Conservation (phyloP, 1,140 invertebrate genomes). For the Probaryconus sp. region DNA sequence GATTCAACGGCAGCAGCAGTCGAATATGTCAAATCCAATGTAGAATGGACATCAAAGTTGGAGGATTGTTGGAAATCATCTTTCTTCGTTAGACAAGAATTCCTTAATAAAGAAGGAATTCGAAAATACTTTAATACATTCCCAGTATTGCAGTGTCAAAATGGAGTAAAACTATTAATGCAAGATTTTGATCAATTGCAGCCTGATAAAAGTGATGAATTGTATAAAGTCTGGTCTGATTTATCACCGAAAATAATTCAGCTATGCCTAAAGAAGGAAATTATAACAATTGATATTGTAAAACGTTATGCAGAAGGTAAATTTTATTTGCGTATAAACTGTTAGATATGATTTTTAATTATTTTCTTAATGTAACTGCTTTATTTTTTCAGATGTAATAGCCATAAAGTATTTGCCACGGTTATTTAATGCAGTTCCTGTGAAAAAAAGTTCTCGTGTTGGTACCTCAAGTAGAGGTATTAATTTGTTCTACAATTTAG, state of each 20-base stretch:
- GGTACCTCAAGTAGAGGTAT: too few species aligned
- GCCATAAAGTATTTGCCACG: constrained; percentile 11
- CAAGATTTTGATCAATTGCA: constrained; percentile 3
- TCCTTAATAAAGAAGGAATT: neutral
- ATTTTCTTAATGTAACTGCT: too few species aligned
- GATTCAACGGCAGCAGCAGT: too few species aligned
- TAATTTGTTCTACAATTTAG: too few species aligned
- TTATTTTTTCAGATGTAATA: constrained; percentile 2
- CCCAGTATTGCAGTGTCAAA: neutral
- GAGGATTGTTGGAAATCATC: neutral
- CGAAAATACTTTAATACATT: neutral
- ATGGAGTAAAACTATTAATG: neutral
- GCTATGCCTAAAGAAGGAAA: neutral
- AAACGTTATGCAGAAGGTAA: neutral
- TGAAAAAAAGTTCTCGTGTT: too few species aligned
- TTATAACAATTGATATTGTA: neutral
- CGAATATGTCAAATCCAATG: constrained; percentile 3
- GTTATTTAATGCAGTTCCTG: constrained; percentile 9
- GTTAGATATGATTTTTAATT: too few species aligned
- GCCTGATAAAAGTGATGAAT: constrained; percentile 3
- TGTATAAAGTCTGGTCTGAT: constrained; percentile 3
- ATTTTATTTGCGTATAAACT: too few species aligned
- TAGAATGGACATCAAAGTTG: neutral
- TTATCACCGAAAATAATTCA: neutral
- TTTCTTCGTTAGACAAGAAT: neutral